These are phyloP conservation scores for Hiodon alosoides DNA, from an alignment of 2,113 vertebrate genomes.

Conservation along the genomic window DNA sequence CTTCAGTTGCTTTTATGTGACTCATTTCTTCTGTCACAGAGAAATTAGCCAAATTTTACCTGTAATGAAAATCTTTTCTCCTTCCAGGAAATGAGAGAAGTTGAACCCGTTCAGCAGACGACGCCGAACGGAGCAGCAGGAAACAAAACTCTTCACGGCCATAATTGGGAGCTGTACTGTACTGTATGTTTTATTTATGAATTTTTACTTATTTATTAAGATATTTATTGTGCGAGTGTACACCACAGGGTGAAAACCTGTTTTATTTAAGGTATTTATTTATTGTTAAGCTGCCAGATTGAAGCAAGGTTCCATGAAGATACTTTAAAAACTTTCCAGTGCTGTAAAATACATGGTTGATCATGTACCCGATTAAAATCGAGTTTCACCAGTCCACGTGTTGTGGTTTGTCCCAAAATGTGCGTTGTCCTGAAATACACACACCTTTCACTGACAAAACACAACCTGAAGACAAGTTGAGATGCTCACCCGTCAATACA, in stretches of 20 bases:
- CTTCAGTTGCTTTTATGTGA: neutral
- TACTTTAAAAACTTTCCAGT: neutral
- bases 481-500: too few relatives aligned
- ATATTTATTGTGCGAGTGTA: conserved; percentile 1
- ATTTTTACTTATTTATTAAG: conserved; percentile 26
- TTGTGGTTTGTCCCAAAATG: neutral
- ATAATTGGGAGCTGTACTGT: conserved; percentile 15
- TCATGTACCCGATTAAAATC: too few relatives aligned
- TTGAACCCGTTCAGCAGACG: neutral
- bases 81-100: neutral
- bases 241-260: neutral
- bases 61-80: neutral
- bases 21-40: neutral
- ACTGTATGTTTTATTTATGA: conserved; percentile 19
- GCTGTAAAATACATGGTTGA: neutral
- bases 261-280: conserved; percentile 20
- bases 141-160: neutral
- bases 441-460: too few relatives aligned
- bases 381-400: neutral
- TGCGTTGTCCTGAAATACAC: neutral
- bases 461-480: too few relatives aligned
- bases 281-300: conserved; percentile 14
- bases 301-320: conserved; percentile 7
- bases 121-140: neutral
- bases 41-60: neutral